phyloP scores from a whole-genome alignment of 1,140 invertebrate species.

The Conus ventricosus region DNA sequence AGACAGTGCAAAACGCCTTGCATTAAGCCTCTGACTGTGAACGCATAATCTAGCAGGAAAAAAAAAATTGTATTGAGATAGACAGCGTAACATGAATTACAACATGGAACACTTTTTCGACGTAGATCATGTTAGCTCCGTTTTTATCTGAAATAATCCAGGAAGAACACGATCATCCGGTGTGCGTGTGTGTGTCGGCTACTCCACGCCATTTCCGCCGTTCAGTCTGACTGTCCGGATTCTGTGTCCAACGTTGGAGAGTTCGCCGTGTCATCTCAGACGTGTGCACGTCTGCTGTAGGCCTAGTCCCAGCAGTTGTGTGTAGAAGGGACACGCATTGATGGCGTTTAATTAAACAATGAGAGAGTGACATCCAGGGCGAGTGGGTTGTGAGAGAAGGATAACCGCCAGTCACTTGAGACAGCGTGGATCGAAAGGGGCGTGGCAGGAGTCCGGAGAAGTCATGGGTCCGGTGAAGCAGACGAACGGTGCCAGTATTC shows the following conservation, averaged over 20 bases:
- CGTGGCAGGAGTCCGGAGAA: neutral
- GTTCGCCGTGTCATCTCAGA: neutral
- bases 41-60: no score
- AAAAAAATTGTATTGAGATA: no score
- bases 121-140: neutral
- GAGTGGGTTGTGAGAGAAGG: neutral
- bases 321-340: neutral
- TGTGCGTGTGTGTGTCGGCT: neutral
- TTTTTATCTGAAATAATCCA: neutral
- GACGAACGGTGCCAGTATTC: neutral
- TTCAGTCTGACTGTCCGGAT: neutral
- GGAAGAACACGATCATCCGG: neutral
- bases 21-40: no score
- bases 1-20: neutral
- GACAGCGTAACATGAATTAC: no score
- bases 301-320: neutral
- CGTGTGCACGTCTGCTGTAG: neutral
- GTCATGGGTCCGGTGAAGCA: neutral
- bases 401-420: neutral
- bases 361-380: neutral
- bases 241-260: neutral
- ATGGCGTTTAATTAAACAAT: neutral
- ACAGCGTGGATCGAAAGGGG: neutral
- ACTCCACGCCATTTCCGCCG: neutral
- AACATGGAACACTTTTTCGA: no score